These are phyloP conservation scores for Excalfactoria chinensis DNA, from an alignment of 2,113 vertebrate genomes.

Conservation along the genomic window DNA sequence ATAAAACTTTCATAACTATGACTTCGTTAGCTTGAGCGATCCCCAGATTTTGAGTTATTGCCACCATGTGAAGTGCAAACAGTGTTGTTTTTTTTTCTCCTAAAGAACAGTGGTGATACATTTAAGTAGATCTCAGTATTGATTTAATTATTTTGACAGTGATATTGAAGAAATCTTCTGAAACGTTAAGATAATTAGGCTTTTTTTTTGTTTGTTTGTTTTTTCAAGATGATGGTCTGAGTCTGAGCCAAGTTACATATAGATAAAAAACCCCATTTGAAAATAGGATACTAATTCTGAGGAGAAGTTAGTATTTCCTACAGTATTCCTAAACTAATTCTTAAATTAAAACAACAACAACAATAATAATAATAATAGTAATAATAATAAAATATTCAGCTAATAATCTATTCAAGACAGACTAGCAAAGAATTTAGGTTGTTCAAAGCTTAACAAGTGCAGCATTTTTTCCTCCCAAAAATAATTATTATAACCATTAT, in stretches of 20 bases:
- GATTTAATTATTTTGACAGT: neutral
- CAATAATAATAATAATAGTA: neutral
- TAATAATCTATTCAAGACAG: neutral
- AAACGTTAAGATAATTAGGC: neutral
- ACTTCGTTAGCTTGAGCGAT: neutral
- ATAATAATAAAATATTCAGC: neutral
- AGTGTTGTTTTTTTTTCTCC: neutral
- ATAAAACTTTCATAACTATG: neutral
- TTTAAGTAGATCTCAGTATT: neutral
- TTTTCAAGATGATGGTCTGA: neutral
- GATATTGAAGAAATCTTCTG: neutral
- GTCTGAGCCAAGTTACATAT: neutral
- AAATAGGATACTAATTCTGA: neutral
- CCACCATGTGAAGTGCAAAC: neutral
- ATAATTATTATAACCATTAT: neutral
- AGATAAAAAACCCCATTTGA: neutral
- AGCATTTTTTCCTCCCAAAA: neutral
- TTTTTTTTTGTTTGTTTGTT: neutral
- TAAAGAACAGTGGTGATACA: neutral
- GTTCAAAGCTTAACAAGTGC: neutral
- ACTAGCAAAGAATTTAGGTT: accelerated
- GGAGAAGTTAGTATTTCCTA: neutral
- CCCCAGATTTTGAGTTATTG: neutral
- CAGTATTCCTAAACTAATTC: neutral
- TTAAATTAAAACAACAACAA: neutral